Conservation (phyloP, 2,797 vertebrate genomes). For the Pristis pectinata region DNA sequence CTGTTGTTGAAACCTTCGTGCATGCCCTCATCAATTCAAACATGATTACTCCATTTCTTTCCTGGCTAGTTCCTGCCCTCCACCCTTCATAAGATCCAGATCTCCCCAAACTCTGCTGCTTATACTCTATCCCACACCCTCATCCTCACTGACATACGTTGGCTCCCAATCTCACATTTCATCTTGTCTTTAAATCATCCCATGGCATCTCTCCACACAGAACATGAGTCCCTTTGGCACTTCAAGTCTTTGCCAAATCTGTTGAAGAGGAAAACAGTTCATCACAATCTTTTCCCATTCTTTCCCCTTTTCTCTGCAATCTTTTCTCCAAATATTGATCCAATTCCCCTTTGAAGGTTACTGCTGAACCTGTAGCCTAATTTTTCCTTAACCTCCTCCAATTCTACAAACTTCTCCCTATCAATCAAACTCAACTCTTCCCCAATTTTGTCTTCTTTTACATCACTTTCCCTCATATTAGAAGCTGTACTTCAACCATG, state of each 20-base stretch:
- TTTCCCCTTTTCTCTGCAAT: not conserved
- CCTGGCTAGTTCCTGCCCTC: not conserved
- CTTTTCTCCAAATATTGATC: not conserved
- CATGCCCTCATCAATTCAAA: not conserved
- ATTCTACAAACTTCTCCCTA: not conserved
- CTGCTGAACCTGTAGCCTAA: not conserved
- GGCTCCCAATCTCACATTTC: not conserved
- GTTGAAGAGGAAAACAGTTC: too few species aligned
- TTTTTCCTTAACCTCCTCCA: not conserved
- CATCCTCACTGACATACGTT: not conserved
- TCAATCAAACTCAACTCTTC: not conserved
- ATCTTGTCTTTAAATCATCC: not conserved
- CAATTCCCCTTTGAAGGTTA: not conserved
- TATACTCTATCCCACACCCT: too few species aligned
- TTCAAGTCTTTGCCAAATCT: not conserved
- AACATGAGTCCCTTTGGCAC: too few species aligned
- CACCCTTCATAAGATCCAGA: not conserved
- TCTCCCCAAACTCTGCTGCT: not conserved
- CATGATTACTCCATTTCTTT: not conserved
- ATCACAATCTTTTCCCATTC: not conserved
- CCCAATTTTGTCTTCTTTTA: not conserved
- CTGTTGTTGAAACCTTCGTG: not conserved
- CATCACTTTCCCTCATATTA: not conserved
- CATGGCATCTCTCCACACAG: not conserved
- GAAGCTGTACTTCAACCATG: not conserved